Evolutionary conservation across 1,140 invertebrate species (phyloP).

Genomic region (Mactra quadrangularis): DNA sequence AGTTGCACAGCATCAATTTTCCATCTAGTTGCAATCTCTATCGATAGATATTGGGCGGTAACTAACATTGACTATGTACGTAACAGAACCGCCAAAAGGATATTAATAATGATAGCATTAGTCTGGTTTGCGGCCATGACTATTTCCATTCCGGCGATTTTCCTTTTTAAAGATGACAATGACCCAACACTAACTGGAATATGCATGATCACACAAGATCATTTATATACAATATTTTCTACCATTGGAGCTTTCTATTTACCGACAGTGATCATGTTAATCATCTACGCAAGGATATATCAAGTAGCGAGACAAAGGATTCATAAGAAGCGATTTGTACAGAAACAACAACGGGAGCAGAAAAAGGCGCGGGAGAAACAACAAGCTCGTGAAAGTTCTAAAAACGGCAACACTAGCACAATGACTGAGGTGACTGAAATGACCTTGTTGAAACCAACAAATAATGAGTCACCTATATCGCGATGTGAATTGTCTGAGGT

Average conservation of each 20-base stretch:
- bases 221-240: conserved; percentile 82
- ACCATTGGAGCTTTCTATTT: conserved; percentile 84
- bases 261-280: conserved; percentile 82
- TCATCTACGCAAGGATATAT: conserved; percentile 83
- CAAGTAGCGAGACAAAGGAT: conserved; percentile 79
- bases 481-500: conserved; percentile 57
- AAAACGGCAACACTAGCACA: neutral
- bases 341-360: conserved; percentile 64
- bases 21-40: conserved; percentile 96
- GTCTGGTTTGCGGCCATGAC: conserved; percentile 94
- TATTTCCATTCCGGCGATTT: conserved; percentile 94
- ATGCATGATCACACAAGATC: conserved; percentile 82
- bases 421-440: conserved; percentile 61
- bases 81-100: conserved; percentile 90
- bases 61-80: conserved; percentile 98
- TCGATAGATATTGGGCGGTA: conserved; percentile 98
- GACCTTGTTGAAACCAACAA: conserved; percentile 36
- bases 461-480: conserved; percentile 48
- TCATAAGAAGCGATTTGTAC: conserved; percentile 76
- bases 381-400: neutral
- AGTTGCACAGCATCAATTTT: conserved; percentile 97
- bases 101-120: conserved; percentile 94
- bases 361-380: conserved; percentile 44
- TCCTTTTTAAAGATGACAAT: conserved; percentile 84
- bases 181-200: conserved; percentile 72